Percentiles rank a stretch among this genome's conserved stretches.
These are phyloP conservation scores for Candoia aspera DNA, from an alignment of 2,113 vertebrate genomes.

Conservation along the genomic window DNA sequence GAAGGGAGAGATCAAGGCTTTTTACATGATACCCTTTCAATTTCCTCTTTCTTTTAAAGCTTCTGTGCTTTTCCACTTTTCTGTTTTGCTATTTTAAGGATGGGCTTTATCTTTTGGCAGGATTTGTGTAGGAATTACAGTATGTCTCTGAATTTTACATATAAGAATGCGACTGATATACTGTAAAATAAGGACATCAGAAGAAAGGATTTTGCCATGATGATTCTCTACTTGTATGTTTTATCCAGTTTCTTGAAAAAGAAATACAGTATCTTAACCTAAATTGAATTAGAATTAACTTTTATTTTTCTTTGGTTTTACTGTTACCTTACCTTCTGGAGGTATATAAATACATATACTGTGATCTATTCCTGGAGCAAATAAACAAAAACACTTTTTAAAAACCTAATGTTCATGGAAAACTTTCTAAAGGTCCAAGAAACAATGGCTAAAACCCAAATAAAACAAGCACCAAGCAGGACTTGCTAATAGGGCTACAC, in stretches of 20 bases:
- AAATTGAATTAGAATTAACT: neutral
- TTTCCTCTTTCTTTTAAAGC: constrained; percentile 13
- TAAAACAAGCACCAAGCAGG: no score
- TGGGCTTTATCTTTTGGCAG: constrained; percentile 60
- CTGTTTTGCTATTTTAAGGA: constrained; percentile 40
- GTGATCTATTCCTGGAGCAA: constrained; percentile 41
- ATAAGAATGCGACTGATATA: neutral
- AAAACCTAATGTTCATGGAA: constrained; percentile 32
- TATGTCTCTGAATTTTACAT: constrained; percentile 24
- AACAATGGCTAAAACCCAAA: neutral
- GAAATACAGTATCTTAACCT: neutral
- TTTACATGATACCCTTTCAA: neutral
- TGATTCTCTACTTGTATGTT: constrained; percentile 48
- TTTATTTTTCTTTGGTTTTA: constrained; percentile 29
- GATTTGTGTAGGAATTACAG: constrained; percentile 44
- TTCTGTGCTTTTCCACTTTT: constrained; percentile 60
- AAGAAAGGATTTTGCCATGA: constrained; percentile 44
- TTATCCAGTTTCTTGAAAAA: constrained; percentile 52
- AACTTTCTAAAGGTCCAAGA: constrained; percentile 26
- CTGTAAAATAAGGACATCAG: constrained; percentile 45
- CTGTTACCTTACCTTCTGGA: constrained; percentile 53
- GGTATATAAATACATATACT: constrained; percentile 29
- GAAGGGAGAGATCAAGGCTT: constrained; percentile 8
- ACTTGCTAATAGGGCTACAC: no score
- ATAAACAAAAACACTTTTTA: constrained; percentile 30